Percentiles rank a stretch among this genome's conserved stretches.
These are phyloP conservation scores for Antheraea assamensis DNA, from an alignment of 2,888 invertebrate genomes.

Conservation along the genomic window DNA sequence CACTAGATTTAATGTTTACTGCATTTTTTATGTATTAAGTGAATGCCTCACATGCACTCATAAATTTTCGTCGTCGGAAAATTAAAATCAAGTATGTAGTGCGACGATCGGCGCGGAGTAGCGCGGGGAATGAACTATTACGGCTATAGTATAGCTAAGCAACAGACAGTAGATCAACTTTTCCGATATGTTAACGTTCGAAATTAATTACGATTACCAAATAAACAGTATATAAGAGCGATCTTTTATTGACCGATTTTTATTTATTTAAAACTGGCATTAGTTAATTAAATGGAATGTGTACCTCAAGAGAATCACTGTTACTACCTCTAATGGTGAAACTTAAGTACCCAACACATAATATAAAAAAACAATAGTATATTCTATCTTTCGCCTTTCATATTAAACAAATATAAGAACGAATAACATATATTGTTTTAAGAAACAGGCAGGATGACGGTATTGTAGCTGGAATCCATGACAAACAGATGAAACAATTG, in stretches of 20 bases:
- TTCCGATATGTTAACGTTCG: slow-evolving; percentile 17
- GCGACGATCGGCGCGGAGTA: slow-evolving; percentile 25
- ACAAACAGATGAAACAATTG: too few species aligned
- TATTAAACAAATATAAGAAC: too few species aligned
- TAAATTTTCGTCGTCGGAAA: slow-evolving; percentile 35
- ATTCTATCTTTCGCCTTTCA: too few species aligned
- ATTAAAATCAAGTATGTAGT: slow-evolving; percentile 35
- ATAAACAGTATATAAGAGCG: background rate
- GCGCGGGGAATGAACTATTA: slow-evolving; percentile 71
- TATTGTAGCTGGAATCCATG: too few species aligned
- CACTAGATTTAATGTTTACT: background rate
- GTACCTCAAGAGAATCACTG: too few species aligned
- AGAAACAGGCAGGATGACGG: too few species aligned
- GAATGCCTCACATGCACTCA: slow-evolving; percentile 26
- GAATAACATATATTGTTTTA: too few species aligned
- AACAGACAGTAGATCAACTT: slow-evolving; percentile 22
- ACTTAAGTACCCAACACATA: too few species aligned
- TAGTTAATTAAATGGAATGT: too few species aligned
- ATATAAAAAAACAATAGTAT: too few species aligned
- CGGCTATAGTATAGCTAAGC: slow-evolving; percentile 39
- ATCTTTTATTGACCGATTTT: background rate
- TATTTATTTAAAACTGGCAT: too few species aligned
- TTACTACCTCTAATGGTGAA: too few species aligned
- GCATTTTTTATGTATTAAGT: background rate
- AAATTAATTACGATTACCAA: background rate